phyloP scores from a whole-genome alignment of 2,797 vertebrate genomes.

The Pseudochirops corinnae region DNA sequence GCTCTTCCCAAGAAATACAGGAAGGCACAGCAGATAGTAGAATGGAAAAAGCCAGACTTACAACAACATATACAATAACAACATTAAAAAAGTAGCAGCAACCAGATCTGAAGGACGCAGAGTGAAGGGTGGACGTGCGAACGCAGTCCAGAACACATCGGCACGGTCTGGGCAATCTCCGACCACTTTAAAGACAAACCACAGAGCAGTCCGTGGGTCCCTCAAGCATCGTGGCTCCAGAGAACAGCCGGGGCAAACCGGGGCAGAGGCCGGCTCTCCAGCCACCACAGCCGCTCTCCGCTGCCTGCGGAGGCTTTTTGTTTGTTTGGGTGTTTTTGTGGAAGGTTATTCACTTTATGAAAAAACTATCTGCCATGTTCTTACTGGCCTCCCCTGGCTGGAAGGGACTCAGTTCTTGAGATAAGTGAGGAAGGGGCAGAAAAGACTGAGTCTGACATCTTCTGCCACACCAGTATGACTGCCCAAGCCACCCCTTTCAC shows the following conservation, averaged over 20 bases:
- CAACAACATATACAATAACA: background rate
- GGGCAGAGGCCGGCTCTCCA: background rate
- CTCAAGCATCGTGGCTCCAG: fast-evolving
- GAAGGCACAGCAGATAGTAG: background rate
- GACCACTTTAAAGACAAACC: background rate
- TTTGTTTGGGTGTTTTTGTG: background rate
- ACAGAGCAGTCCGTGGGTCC: background rate
- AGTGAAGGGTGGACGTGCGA: fast-evolving
- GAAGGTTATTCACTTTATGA: background rate
- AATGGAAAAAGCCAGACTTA: background rate
- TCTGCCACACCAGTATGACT: background rate
- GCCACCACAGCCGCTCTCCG: background rate
- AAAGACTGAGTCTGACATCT: background rate
- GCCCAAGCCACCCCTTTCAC: background rate
- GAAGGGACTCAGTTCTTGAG: background rate
- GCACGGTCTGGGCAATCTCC: background rate
- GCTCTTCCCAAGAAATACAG: background rate
- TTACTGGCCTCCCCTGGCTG: background rate
- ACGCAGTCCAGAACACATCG: background rate
- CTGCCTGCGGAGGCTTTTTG: background rate
- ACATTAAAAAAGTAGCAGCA: background rate
- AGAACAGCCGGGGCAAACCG: background rate
- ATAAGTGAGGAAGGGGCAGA: background rate
- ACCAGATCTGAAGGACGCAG: background rate
- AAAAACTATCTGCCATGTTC: background rate